Percentiles rank a stretch among this genome's conserved stretches.
phyloP scores from a whole-genome alignment of 2,888 invertebrate species.

The Cyclophora albipunctata region DNA sequence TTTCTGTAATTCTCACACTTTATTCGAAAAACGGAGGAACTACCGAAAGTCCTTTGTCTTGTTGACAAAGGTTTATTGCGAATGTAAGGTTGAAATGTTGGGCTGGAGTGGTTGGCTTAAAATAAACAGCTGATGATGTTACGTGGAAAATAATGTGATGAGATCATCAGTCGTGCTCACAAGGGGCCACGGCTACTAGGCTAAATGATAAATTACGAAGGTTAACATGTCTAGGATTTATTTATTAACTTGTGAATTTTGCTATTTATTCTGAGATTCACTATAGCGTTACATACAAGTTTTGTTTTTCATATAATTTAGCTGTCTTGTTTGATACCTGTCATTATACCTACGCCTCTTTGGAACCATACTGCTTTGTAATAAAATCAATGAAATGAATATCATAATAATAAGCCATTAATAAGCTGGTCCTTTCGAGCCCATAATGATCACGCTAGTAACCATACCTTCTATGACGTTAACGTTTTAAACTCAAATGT shows the following conservation, averaged over 20 bases:
- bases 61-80: slow-evolving; percentile 17
- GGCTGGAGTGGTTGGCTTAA: neutral
- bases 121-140: slow-evolving; percentile 36
- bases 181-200: slow-evolving; percentile 33
- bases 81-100: neutral
- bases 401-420: no score
- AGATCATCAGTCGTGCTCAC: slow-evolving; percentile 47
- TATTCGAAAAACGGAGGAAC: neutral
- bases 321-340: no score
- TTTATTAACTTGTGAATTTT: slow-evolving; percentile 4
- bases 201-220: slow-evolving; percentile 31
- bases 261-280: neutral
- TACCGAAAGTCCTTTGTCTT: slow-evolving; percentile 2
- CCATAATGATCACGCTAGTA: no score
- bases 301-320: no score
- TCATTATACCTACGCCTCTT: no score
- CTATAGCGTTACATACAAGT: no score
- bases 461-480: no score
- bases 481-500: no score
- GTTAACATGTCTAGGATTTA: slow-evolving; percentile 31
- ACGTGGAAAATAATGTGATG: slow-evolving; percentile 25
- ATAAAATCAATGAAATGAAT: no score
- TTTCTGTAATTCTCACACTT: no score
- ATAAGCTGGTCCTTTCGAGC: no score
- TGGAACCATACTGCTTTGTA: no score